These are phyloP conservation scores for Andrena dorsata DNA, from an alignment of 2,888 invertebrate species.

Conservation along the genomic window DNA sequence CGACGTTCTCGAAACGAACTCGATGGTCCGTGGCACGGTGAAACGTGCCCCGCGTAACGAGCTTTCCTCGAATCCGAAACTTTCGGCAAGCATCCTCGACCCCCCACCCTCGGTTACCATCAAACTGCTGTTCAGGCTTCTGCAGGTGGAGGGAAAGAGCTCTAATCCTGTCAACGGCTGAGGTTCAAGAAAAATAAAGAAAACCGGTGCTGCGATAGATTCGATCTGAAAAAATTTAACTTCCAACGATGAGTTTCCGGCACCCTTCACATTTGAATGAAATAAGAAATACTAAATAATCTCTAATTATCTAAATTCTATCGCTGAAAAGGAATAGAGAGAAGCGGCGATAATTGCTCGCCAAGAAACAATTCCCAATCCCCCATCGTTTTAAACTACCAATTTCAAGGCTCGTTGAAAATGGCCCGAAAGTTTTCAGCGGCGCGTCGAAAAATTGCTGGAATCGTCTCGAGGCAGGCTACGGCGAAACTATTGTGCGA, in stretches of 20 bases:
- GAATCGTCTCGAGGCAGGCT: background rate
- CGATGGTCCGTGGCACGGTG: background rate
- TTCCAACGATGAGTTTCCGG: no score
- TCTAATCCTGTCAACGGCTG: background rate
- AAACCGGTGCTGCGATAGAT: background rate
- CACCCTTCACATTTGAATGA: no score
- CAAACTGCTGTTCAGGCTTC: slow-evolving; percentile 1
- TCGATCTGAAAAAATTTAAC: background rate
- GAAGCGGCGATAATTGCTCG: no score
- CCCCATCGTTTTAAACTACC: background rate
- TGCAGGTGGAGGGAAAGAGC: background rate
- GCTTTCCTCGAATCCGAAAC: slow-evolving; percentile 15
- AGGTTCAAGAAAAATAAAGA: background rate
- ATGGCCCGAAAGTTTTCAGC: background rate
- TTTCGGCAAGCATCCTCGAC: background rate
- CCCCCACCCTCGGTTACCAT: background rate
- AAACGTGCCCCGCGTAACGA: slow-evolving; percentile 37
- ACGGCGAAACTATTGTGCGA: slow-evolving; percentile 1
- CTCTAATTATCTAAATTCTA: no score
- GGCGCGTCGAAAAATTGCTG: background rate
- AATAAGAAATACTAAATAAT: no score
- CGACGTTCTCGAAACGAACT: slow-evolving; percentile 28
- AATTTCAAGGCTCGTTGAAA: background rate
- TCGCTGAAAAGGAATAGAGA: no score
- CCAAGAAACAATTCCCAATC: background rate